A percentile compares a stretch with the other conserved stretches of the same genome.
Conservation (phyloP, 2,888 invertebrate species). For the Aporophyla nigra region DNA sequence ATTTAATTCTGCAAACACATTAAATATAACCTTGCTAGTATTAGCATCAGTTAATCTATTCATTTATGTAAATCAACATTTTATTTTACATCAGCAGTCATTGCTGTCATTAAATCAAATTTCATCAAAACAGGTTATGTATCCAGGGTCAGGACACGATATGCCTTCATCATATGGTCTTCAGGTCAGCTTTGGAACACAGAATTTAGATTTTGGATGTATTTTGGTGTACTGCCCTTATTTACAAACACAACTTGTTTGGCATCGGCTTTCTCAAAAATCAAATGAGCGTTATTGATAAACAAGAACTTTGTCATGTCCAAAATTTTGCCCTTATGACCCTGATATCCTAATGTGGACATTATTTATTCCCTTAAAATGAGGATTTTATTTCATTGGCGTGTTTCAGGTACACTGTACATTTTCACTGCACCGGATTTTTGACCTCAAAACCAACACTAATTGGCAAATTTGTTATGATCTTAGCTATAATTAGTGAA, state of each 20-base stretch:
- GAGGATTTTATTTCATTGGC: neutral
- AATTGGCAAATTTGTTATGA: conserved; percentile 6
- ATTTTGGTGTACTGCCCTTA: conserved; percentile 39
- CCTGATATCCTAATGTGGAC: conserved; percentile 21
- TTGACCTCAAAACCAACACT: neutral
- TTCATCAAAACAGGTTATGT: conserved; percentile 62
- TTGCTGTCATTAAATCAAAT: conserved; percentile 46
- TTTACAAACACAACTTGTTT: conserved; percentile 19
- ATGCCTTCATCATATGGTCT: conserved; percentile 26
- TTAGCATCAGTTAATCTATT: conserved; percentile 48
- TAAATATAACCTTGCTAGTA: conserved; percentile 17
- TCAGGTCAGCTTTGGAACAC: conserved; percentile 52
- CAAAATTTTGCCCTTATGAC: neutral
- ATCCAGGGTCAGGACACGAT: conserved; percentile 45
- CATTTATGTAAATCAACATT: conserved; percentile 35
- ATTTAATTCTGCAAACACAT: conserved; percentile 33
- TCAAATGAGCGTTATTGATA: neutral
- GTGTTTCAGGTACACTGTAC: conserved; percentile 23
- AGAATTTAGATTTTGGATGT: conserved; percentile 27
- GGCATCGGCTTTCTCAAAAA: neutral
- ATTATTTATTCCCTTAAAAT: neutral
- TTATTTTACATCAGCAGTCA: conserved; percentile 28
- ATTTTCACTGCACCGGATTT: neutral
- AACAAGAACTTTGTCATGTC: neutral
- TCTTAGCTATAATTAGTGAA: neutral